phyloP scores from a whole-genome alignment of 1,140 invertebrate species.

The Melitaea cinxia region DNA sequence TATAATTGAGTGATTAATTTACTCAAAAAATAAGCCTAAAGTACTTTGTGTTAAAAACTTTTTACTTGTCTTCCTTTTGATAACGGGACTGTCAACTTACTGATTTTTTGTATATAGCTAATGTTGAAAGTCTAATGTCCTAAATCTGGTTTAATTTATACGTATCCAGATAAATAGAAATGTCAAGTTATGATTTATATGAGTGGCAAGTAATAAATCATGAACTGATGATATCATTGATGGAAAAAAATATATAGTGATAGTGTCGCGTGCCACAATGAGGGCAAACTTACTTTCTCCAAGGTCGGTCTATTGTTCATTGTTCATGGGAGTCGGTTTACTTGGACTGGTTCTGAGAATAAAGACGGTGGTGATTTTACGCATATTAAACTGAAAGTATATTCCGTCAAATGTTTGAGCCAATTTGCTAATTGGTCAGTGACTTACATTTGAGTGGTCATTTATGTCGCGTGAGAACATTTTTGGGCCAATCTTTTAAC shows the following conservation, averaged over 20 bases:
- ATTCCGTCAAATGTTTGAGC: neutral
- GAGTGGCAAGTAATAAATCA: neutral
- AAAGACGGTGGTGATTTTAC: neutral
- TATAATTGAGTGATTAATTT: too few relatives aligned
- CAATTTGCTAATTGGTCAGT: neutral
- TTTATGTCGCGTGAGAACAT: too few relatives aligned
- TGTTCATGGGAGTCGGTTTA: constrained; percentile 28
- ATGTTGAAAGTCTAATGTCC: too few relatives aligned
- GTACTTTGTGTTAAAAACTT: too few relatives aligned
- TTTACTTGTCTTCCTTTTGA: too few relatives aligned
- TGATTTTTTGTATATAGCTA: too few relatives aligned
- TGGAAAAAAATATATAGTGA: constrained; percentile 1
- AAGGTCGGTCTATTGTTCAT: constrained; percentile 31
- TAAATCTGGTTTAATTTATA: too few relatives aligned
- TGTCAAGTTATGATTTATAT: neutral
- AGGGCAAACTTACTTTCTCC: constrained; percentile 28
- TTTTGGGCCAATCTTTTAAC: too few relatives aligned
- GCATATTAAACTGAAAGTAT: neutral
- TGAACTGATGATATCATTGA: neutral
- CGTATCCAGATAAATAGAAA: too few relatives aligned
- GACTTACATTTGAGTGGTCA: too few relatives aligned
- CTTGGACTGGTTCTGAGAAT: neutral
- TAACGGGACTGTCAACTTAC: too few relatives aligned
- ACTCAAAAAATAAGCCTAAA: too few relatives aligned
- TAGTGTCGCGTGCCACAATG: constrained; percentile 6